Evolutionary conservation across 1,140 invertebrate genomes (phyloP).

Genomic region (Bombyx mori): DNA sequence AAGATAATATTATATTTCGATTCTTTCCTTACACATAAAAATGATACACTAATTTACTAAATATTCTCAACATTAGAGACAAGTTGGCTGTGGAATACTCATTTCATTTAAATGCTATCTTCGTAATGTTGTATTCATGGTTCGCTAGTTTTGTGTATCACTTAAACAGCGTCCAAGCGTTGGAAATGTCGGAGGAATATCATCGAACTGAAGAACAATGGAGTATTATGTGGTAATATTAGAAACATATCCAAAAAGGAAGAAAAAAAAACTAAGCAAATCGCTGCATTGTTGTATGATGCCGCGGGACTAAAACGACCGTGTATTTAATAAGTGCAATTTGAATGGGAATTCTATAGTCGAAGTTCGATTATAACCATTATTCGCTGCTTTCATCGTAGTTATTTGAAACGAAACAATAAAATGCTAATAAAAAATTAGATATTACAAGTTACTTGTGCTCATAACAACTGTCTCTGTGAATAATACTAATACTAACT

Average conservation of each 20-base stretch:
- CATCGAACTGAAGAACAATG: constrained; percentile 62
- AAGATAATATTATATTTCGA: neutral
- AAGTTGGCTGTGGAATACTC: no score
- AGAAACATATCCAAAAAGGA: constrained; percentile 64
- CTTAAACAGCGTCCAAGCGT: constrained; percentile 49
- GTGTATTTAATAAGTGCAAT: constrained; percentile 3
- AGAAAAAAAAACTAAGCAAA: constrained; percentile 68
- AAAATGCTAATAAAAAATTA: no score
- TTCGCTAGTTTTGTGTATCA: constrained; percentile 51
- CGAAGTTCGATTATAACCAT: no score
- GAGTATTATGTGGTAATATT: constrained; percentile 70
- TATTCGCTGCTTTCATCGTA: no score
- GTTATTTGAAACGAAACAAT: no score
- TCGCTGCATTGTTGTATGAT: constrained; percentile 59
- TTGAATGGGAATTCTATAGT: neutral
- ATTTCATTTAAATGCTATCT: no score
- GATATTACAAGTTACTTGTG: no score
- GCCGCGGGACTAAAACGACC: constrained; percentile 36
- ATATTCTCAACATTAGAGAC: no score
- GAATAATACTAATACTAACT: no score
- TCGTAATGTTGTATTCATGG: constrained; percentile 37
- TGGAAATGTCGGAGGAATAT: constrained; percentile 60
- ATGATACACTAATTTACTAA: no score
- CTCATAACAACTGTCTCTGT: no score
- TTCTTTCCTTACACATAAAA: neutral